Conservation (phyloP, 2,113 vertebrate species). For the Pteronura brasiliensis region DNA sequence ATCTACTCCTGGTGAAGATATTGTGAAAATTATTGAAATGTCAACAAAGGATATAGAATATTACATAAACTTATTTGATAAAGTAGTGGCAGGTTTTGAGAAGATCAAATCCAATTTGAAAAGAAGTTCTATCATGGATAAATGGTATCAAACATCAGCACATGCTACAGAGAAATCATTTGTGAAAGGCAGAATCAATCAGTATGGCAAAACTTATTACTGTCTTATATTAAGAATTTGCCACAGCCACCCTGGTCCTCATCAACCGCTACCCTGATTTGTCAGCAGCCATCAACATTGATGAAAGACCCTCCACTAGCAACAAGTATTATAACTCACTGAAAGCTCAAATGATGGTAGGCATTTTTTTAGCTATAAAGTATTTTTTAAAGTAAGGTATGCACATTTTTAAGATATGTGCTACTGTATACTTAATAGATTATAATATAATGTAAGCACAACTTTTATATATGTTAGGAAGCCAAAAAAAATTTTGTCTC, state of each 20-base stretch:
- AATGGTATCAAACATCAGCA: not conserved
- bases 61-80: not conserved
- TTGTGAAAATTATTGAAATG: not conserved
- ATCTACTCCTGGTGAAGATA: not conserved
- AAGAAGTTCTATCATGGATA: not conserved
- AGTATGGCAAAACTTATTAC: not conserved
- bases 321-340: not conserved
- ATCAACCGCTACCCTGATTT: not conserved
- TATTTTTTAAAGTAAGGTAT: not conserved
- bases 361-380: not conserved
- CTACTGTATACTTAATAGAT: not conserved
- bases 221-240: not conserved
- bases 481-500: not conserved
- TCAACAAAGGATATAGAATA: not conserved
- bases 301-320: not conserved
- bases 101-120: not conserved
- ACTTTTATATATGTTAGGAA: not conserved
- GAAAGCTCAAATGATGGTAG: not conserved
- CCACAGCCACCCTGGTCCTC: not conserved
- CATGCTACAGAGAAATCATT: not conserved
- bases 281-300: not conserved
- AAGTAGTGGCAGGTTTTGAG: not conserved
- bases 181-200: not conserved
- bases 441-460: not conserved
- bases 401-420: not conserved